Conservation (phyloP, 1,140 invertebrate species). For the Globodera rostochiensis region DNA sequence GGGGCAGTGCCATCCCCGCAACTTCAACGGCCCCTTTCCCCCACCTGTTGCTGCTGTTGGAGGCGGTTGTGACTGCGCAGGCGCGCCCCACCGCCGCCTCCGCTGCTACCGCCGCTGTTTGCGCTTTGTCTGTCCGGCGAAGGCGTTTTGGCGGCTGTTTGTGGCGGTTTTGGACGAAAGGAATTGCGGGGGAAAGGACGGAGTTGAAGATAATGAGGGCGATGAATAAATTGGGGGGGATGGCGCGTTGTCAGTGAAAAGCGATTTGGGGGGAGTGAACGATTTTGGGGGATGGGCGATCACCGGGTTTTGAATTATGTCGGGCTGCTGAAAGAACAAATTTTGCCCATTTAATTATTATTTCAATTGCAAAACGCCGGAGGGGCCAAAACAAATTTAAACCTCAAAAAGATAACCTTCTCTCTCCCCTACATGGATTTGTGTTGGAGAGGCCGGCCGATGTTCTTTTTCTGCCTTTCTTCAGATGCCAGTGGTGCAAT, state of each 20-base stretch:
- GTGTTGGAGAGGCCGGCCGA: no score
- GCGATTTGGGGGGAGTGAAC: background rate
- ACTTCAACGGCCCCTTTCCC: background rate
- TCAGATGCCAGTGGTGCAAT: no score
- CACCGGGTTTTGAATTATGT: background rate
- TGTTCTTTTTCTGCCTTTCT: no score
- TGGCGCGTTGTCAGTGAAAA: background rate
- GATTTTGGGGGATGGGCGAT: background rate
- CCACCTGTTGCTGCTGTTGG: slow-evolving; percentile 1
- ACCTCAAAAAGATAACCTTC: no score
- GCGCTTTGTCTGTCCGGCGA: slow-evolving; percentile 12
- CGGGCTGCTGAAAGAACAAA: no score
- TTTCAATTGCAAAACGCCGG: no score
- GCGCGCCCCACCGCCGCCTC: slow-evolving; percentile 4
- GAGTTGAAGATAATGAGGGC: background rate
- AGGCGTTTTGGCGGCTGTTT: slow-evolving; percentile 5
- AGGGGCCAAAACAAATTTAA: no score
- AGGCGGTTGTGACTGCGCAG: slow-evolving; percentile 10
- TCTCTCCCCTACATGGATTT: no score
- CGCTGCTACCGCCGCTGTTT: slow-evolving; percentile 7
- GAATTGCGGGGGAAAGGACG: background rate
- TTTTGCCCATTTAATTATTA: no score
- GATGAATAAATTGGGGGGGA: background rate
- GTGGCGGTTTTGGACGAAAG: no score
- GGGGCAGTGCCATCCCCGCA: background rate